Evolutionary conservation across 2,888 invertebrate species (phyloP).

Genomic region (Aspidiotus rigidus): DNA sequence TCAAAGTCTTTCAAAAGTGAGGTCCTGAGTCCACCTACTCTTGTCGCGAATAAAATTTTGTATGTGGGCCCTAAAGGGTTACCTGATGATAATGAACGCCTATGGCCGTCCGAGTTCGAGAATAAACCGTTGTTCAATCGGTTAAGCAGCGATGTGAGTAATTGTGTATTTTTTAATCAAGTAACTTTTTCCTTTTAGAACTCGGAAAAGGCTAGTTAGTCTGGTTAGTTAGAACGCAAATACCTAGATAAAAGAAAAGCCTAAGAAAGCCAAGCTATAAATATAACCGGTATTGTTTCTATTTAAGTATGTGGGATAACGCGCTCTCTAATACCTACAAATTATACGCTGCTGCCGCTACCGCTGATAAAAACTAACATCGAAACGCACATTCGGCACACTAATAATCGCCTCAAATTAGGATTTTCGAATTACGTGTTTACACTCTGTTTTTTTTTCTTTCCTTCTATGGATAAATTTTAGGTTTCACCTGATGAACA

Average conservation of each 20-base stretch:
- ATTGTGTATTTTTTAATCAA: not conserved
- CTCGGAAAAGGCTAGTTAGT: not conserved
- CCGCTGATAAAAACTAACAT: not conserved
- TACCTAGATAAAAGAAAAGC: too few relatives aligned
- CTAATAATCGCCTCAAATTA: not conserved
- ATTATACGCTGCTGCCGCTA: not conserved
- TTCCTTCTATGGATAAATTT: not conserved
- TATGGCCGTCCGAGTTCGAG: slow-evolving; percentile 3
- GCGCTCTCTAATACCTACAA: too few relatives aligned
- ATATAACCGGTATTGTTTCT: too few relatives aligned
- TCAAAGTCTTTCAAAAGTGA: slow-evolving; percentile 20
- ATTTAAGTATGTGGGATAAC: too few relatives aligned
- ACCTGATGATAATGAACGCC: not conserved
- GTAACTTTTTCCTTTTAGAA: not conserved
- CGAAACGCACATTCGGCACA: not conserved
- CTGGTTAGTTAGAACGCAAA: too few relatives aligned
- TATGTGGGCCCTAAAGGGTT: slow-evolving; percentile 13
- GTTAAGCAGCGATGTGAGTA: slow-evolving; percentile 17
- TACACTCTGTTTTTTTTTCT: too few relatives aligned
- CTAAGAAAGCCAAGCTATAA: too few relatives aligned
- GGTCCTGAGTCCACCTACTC: slow-evolving; percentile 35
- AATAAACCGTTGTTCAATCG: slow-evolving; percentile 14
- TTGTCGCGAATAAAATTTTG: slow-evolving; percentile 31
- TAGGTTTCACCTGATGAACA: slow-evolving; percentile 4
- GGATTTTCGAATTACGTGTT: not conserved